Base-by-base conservation (phyloP, 2,113 vertebrate species). In the Pachycephala philippinensis region DNA sequence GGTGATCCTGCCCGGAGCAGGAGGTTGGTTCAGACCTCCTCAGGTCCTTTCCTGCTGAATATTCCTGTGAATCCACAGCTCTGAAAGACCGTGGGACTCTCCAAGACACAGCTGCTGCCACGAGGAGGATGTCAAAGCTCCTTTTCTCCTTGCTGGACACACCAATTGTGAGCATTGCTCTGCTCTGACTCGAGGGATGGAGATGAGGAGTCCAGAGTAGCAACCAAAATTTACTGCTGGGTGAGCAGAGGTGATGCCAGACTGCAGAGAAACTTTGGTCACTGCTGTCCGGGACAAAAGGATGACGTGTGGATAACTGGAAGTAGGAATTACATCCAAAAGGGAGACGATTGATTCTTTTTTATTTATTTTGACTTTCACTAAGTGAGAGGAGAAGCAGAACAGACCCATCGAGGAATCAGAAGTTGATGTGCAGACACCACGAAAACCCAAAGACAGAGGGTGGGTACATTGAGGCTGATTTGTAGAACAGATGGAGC, bases 31-130 rank as follows among this genome's bases (percentile, higher is more conserved):
- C 17, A 35, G 54, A 64, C 11, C 39, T 39, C n/a, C 23, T 35
- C 19, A 83, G 12, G 23, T 20, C 22, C 42, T 37, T 45, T 68
- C 31, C 27, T 2, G 6, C 44, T 66, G 44, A 19, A 27, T 4
- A 4, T 27, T 47, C 44, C 44, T 19, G 16, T 35, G 44, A 66
- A 19, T 47, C 23, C 64, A 47, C 64, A 66, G 44, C 66, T 69
- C 44, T 52, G 3, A 12, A 22, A 24, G 39, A 18, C 1, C 0
- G 1, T 7, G 23, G n/a, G 20, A 54, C 33, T 4, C 3, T 9
- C 40, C 6, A 7, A 50, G 63, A 70, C 24, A 21, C 28, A 53
- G 28, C 9, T 31, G 45, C 8, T 81, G 33, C 40, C 52, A 8
- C 8, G 7, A 10, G 31, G 13, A 61, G 26, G 40, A 45, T 15